phyloP scores from a whole-genome alignment of 2,888 invertebrate genomes.

The Allygus modestus region DNA sequence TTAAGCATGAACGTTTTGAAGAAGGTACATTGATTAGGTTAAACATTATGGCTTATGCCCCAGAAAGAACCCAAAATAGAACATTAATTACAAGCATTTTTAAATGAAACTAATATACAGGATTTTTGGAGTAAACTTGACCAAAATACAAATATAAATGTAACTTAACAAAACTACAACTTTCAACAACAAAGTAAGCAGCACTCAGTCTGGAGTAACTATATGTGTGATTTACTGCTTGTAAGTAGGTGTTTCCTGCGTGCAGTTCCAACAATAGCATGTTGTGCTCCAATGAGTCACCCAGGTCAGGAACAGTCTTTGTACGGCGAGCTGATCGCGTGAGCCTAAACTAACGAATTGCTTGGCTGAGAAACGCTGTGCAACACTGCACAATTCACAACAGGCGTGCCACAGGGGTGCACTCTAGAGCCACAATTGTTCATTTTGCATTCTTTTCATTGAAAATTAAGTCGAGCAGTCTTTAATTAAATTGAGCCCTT shows the following conservation, averaged over 20 bases:
- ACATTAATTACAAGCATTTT: too few species aligned
- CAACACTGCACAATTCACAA: conserved; percentile 1
- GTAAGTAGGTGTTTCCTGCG: conserved; percentile 9
- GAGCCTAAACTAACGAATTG: background rate
- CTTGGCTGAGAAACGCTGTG: background rate
- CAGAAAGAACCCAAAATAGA: too few species aligned
- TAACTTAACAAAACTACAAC: background rate
- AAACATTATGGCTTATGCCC: too few species aligned
- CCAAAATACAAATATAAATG: background rate
- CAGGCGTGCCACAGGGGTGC: background rate
- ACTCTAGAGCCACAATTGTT: background rate
- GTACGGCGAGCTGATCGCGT: background rate
- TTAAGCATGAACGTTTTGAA: too few species aligned
- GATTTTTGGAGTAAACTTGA: background rate
- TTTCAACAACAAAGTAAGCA: background rate
- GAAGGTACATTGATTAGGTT: too few species aligned
- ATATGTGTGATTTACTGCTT: background rate
- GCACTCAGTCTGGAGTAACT: background rate
- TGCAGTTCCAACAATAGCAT: conserved; percentile 6
- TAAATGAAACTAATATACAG: too few species aligned
- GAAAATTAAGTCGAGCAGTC: too few species aligned
- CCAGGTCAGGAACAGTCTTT: conserved; percentile 15
- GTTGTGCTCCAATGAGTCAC: conserved; percentile 28
- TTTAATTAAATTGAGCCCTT: too few species aligned
- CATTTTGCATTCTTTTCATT: background rate